Base-by-base conservation (phyloP, 2,113 vertebrate species). In the Phrynosoma blainvillii region DNA sequence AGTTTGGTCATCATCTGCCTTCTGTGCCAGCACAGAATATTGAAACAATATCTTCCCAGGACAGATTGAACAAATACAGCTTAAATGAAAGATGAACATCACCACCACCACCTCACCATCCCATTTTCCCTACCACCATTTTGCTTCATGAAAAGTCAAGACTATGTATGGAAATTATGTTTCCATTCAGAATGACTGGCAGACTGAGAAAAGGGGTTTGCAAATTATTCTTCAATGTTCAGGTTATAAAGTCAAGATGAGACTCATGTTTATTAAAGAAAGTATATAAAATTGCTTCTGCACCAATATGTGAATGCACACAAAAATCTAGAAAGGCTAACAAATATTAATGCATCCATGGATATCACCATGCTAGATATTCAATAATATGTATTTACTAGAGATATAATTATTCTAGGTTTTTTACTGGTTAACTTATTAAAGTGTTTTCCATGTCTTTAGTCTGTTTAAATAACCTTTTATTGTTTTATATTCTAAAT, bases 41-140 rank as follows among this genome's bases (percentile, higher is more conserved):
- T 96, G 94, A 96, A 96, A 96, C 90, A 95, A 93, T 93, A 96
- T 92, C 94, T 94, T 95, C 92, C 92, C 93, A 96, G 95, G 94
- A 94, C 94, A 62, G 18, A 92, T 96, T 96, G 96, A 96, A 94
- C 94, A 95, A 14, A 62, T 62, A 62, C 59, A 62, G 91, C 85
- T 92, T 93, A 94, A 93, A 94, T 93, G 0, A 52, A 93, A 16
- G 59, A 62, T 62, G 59, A 16, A 59, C 10, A 12, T 7, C 54
- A 59, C 11, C 11, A 59, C 56, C 56, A 59, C 11, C 14, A 16
- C 56, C 56, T 59, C 11, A 59, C 56, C 56, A 59, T 9, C 56
- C 11, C 56, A 59, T 59, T 9, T 12, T 59, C 56, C 56, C 56
- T 18, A 18, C 12, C 59, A 14, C 59, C 18, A 16, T 62, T 62